A percentile compares a stretch with the other conserved stretches of the same genome.
Evolutionary conservation across 2,888 invertebrate species (phyloP).

Genomic region (Taphrorychus bicolor): DNA sequence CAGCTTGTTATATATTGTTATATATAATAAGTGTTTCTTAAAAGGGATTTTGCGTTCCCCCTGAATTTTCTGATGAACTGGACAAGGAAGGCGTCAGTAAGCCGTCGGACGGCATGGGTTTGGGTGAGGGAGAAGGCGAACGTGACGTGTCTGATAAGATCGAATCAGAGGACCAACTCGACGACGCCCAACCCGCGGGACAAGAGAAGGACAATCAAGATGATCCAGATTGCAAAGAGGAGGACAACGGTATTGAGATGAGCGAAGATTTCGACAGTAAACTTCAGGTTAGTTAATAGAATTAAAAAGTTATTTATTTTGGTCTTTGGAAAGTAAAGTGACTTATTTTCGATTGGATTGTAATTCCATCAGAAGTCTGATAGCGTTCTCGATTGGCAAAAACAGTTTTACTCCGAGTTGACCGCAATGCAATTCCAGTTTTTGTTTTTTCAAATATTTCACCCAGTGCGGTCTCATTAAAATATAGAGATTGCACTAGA

Average conservation of each 20-base stretch:
- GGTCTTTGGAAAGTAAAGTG: too few species aligned
- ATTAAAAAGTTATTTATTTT: too few species aligned
- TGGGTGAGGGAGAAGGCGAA: conserved; percentile 86
- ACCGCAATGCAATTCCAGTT: too few species aligned
- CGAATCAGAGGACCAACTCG: conserved; percentile 88
- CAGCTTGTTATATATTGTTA: background rate
- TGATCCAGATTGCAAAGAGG: conserved; percentile 82
- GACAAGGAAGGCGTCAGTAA: conserved; percentile 62
- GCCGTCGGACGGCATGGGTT: conserved; percentile 80
- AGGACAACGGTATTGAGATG: conserved; percentile 94
- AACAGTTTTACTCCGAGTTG: too few species aligned
- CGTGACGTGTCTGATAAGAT: conserved; percentile 96
- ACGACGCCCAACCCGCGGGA: conserved; percentile 84
- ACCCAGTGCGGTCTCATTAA: too few species aligned
- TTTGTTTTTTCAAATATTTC: too few species aligned
- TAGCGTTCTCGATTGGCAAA: too few species aligned
- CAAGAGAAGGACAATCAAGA: conserved; percentile 73
- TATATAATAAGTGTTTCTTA: too few species aligned
- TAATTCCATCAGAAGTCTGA: too few species aligned
- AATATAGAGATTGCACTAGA: too few species aligned
- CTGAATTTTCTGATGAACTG: conserved; percentile 76
- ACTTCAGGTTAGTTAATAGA: conserved; percentile 70
- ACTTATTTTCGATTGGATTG: too few species aligned
- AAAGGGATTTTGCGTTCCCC: conserved; percentile 93
- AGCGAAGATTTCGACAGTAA: conserved; percentile 94